A percentile compares a stretch with the other conserved stretches of the same genome.
Evolutionary conservation across 2,797 vertebrate genomes (phyloP).

Genomic region (Dicrostonyx torquatus): DNA sequence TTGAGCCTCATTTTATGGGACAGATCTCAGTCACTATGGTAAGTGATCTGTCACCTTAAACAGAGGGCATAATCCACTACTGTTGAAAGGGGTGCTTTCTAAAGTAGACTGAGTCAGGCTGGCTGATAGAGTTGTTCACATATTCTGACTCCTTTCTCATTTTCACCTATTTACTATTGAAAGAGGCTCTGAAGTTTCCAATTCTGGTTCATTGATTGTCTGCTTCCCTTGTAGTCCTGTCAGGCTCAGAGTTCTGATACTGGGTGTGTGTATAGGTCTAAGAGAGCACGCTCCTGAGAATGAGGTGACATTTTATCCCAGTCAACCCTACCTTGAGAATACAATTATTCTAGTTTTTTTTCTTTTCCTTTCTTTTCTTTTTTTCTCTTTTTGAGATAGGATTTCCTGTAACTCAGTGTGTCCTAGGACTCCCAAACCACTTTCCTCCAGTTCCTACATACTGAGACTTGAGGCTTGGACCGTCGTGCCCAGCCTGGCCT

Average conservation of each 20-base stretch:
- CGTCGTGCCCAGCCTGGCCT: neutral
- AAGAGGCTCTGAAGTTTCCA: neutral
- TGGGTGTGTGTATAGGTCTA: neutral
- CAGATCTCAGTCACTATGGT: neutral
- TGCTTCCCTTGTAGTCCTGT: neutral
- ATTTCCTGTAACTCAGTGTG: neutral
- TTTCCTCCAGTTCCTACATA: neutral
- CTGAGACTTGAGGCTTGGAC: neutral
- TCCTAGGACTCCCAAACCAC: neutral
- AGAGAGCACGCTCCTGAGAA: neutral
- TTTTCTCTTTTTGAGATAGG: neutral
- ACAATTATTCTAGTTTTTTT: neutral
- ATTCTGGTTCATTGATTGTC: neutral
- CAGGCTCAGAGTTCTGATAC: neutral
- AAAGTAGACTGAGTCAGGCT: neutral
- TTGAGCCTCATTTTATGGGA: neutral
- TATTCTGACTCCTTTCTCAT: neutral
- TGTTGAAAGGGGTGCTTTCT: neutral
- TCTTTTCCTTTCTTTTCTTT: neutral
- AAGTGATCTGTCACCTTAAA: neutral
- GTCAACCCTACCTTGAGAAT: neutral
- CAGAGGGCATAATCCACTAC: neutral
- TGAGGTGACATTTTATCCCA: neutral
- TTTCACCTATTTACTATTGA: neutral
- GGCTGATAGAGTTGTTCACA: neutral